phyloP scores from a whole-genome alignment of 2,888 invertebrate species.

The Odiellus spinosus region DNA sequence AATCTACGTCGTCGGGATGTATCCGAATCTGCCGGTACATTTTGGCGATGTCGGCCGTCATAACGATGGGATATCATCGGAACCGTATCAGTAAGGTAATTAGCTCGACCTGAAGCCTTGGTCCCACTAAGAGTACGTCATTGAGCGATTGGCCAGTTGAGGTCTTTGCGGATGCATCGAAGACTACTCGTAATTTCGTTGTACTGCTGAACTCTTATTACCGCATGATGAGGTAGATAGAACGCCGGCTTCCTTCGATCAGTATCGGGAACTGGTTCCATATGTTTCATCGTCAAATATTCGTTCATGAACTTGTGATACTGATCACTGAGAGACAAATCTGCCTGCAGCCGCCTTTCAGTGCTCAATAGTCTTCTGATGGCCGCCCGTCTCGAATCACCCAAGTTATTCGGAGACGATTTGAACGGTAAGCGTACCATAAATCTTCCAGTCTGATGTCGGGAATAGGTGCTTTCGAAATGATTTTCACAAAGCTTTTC shows the following conservation, averaged over 20 bases:
- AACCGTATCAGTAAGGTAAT: conserved; percentile 23
- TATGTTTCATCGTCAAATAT: not conserved
- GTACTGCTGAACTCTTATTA: conserved; percentile 1
- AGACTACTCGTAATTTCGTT: conserved; percentile 1
- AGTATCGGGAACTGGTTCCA: not conserved
- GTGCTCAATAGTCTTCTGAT: not conserved
- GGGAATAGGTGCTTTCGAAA: conserved; percentile 42
- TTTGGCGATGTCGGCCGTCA: conserved; percentile 28
- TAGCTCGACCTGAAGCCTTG: conserved; percentile 25
- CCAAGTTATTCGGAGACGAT: not conserved
- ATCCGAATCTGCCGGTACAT: conserved; percentile 26
- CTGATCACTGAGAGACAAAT: not conserved
- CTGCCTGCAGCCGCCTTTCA: not conserved
- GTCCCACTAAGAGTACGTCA: conserved; percentile 24
- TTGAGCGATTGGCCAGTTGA: conserved; percentile 23
- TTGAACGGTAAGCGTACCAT: not conserved
- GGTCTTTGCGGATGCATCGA: conserved; percentile 2
- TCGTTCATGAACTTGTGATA: not conserved
- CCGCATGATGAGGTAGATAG: conserved; percentile 1
- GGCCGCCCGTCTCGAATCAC: not conserved
- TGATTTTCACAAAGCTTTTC: conserved; percentile 17
- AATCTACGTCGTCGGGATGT: conserved; percentile 10
- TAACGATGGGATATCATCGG: conserved; percentile 20
- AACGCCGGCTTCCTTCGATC: no score
- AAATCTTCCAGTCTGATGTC: not conserved